Base-by-base conservation (phyloP, 2,888 invertebrate species). In the Pyrrhosoma nymphula region DNA sequence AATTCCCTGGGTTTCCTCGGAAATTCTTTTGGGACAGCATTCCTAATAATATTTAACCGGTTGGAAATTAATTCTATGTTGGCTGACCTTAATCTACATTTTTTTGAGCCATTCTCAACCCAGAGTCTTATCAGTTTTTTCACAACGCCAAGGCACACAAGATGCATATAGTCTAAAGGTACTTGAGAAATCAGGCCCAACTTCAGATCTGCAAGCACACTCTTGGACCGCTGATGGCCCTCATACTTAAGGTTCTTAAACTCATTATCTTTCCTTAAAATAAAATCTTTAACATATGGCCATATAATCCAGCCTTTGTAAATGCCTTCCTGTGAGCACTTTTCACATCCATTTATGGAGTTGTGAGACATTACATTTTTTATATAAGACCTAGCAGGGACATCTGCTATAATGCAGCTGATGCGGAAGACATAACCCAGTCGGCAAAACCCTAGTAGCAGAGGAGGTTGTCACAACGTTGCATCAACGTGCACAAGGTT, bases 281-380 rank as follows among this genome's bases (percentile, higher is more conserved):
- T 2, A 69, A 23, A 1, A 69, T 69, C 69, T 69, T 69, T 69
- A 69, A 69, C 69, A 69, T 69, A 69, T 3, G 69, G 69, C 69
- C 69, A 69, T 6, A 69, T 69, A 69, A 26, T 69, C 69, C 12
- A 20, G 26, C 69, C 69, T 69, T 69, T 69, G 69, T 69, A 26
- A 69, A 69, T 69, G n/a, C 69, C 69, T 69, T 69, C 69, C n/a
- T 69, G 69, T 26, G 26, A 69, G 69, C 69, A 69, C 69, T 69
- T 69, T 69, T 26, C 69, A 69, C 69, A 69, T 69, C 69, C 69
- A 69, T 69, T 16, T 26, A 69, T 69, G 69, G 69, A 69, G 69
- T 69, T 69, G 69, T 69, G 69, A 69, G 69, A 69, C 69, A 69
- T 69, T 69, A 69, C 69, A 69, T n/a, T 69, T 69, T 69, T 69